These are phyloP conservation scores for Drosophila putrida DNA, from an alignment of 2,888 invertebrate species.

Conservation along the genomic window DNA sequence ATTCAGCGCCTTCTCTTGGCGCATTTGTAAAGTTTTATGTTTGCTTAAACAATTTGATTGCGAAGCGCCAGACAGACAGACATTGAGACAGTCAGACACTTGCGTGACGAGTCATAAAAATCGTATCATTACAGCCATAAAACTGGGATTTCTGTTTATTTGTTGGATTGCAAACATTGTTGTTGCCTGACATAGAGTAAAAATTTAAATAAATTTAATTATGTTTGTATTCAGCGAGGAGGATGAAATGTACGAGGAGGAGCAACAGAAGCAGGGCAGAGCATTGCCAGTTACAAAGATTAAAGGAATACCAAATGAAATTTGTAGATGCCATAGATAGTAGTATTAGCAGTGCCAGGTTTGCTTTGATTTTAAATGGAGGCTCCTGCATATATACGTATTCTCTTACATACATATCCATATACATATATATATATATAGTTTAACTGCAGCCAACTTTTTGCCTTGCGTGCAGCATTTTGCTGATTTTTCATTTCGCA, in stretches of 20 bases:
- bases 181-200: conserved; percentile 29
- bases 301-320: conserved; percentile 74
- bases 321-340: conserved; percentile 71
- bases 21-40: conserved; percentile 78
- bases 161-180: conserved; percentile 60
- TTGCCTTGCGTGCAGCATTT: conserved; percentile 61
- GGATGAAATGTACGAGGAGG: background rate
- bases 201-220: conserved; percentile 81
- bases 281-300: conserved; percentile 60
- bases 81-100: conserved; percentile 41
- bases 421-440: conserved; percentile 4
- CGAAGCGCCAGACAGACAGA: conserved; percentile 22
- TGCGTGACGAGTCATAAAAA: conserved; percentile 77
- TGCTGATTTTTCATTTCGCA: conserved; percentile 77
- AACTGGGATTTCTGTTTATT: conserved; percentile 76
- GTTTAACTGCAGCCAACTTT: conserved; percentile 58
- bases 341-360: conserved; percentile 1
- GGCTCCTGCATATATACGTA: background rate
- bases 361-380: conserved; percentile 23
- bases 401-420: background rate
- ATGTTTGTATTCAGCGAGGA: conserved; percentile 58
- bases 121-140: conserved; percentile 78
- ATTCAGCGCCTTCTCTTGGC: conserved; percentile 38
- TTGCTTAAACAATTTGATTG: conserved; percentile 79
- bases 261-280: background rate